These are phyloP conservation scores for Anastrepha ludens DNA, from an alignment of 1,140 invertebrate genomes.

Conservation along the genomic window DNA sequence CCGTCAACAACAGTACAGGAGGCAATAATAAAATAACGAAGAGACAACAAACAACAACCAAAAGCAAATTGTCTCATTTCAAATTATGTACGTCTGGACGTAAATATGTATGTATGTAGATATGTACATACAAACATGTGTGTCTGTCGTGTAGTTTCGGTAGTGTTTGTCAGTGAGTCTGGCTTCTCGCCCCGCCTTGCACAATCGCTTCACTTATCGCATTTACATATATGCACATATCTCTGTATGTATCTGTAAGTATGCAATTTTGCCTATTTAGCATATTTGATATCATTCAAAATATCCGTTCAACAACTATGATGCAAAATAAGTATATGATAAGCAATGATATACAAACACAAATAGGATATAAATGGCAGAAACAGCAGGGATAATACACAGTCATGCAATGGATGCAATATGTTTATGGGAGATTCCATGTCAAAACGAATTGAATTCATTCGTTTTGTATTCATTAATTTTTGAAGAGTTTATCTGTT, in stretches of 20 bases:
- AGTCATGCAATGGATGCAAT: neutral
- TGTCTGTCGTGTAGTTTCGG: neutral
- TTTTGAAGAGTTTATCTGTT: no score
- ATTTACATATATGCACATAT: neutral
- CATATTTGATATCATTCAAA: constrained; percentile 22
- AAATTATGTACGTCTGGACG: neutral
- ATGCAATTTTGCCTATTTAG: neutral
- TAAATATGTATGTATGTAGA: neutral
- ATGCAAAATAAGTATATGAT: constrained; percentile 35
- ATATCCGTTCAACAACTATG: constrained; percentile 36
- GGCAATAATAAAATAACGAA: constrained; percentile 15
- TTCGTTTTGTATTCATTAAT: no score
- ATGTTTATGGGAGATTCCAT: neutral
- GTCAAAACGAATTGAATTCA: neutral
- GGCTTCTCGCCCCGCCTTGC: neutral
- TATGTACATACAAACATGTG: neutral
- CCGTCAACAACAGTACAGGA: neutral
- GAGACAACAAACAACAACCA: neutral
- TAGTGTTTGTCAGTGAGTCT: neutral
- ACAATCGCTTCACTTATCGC: neutral
- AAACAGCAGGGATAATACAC: neutral
- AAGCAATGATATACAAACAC: constrained; percentile 46
- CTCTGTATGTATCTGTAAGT: neutral
- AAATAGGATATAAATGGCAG: constrained; percentile 23
- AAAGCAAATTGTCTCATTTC: constrained; percentile 15